These are phyloP conservation scores for Oncorhynchus kisutch DNA, from an alignment of 2,113 vertebrate species.

Conservation along the genomic window DNA sequence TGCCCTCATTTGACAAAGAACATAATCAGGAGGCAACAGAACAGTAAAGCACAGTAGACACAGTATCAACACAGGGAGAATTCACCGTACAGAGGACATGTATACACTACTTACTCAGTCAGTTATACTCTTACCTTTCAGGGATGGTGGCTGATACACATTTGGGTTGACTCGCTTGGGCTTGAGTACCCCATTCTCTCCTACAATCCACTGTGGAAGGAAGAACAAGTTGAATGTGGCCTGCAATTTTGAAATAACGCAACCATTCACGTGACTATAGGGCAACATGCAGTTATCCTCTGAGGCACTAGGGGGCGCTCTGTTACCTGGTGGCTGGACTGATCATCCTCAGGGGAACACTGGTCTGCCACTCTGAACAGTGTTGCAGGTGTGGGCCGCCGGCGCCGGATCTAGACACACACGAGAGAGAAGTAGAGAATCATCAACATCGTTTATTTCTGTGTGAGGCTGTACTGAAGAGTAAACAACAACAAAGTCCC, in stretches of 20 bases:
- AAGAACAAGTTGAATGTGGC: neutral
- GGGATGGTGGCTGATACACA: conserved; percentile 93
- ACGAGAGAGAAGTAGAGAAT: neutral
- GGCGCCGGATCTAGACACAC: conserved; percentile 81
- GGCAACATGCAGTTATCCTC: neutral
- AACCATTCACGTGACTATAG: neutral
- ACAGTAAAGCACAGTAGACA: conserved; percentile 34
- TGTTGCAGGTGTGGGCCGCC: conserved; percentile 90
- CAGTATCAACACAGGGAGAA: conserved; percentile 42
- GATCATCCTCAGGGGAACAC: conserved; percentile 82
- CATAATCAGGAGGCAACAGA: conserved; percentile 15
- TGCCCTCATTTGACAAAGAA: conserved; percentile 3
- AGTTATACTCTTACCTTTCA: conserved; percentile 81
- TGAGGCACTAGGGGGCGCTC: neutral
- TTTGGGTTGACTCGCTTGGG: conserved; percentile 88
- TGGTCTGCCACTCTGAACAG: conserved; percentile 90
- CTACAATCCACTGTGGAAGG: conserved; percentile 80
- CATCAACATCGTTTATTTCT: neutral
- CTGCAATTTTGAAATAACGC: neutral
- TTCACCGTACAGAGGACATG: conserved; percentile 24
- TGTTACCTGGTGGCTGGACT: conserved; percentile 73
- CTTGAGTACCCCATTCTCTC: conserved; percentile 91
- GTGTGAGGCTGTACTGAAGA: conserved; percentile 3
- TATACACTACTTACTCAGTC: neutral
- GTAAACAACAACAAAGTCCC: conserved; percentile 12